These are phyloP conservation scores for Periphyllus acericola DNA, from an alignment of 2,888 invertebrate species.

Conservation along the genomic window DNA sequence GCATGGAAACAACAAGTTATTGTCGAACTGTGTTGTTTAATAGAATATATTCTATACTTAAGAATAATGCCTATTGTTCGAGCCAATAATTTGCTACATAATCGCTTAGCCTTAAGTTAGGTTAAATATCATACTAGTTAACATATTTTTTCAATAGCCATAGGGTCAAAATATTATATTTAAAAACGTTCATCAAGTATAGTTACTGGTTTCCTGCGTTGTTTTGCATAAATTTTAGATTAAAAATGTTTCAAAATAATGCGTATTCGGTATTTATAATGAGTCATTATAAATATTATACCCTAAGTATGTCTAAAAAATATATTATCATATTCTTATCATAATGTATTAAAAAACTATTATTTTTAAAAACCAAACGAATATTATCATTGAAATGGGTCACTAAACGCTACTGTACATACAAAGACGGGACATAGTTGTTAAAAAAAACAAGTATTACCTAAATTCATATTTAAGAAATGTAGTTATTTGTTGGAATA, in stretches of 20 bases:
- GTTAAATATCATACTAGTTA: background rate
- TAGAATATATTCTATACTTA: background rate
- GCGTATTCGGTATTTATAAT: background rate
- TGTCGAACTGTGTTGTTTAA: background rate
- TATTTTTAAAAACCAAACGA: background rate
- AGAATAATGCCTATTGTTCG: background rate
- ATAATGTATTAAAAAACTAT: too few species aligned
- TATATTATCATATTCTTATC: background rate
- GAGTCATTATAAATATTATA: background rate
- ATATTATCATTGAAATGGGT: background rate
- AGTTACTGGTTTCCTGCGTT: conserved; percentile 12
- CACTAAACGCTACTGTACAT: background rate
- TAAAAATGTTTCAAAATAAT: conserved; percentile 20
- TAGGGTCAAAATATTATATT: background rate
- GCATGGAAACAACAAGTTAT: background rate
- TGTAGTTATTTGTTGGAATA: background rate
- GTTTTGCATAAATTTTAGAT: conserved; percentile 32
- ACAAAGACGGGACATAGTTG: background rate
- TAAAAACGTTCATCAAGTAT: background rate
- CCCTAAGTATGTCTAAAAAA: background rate
- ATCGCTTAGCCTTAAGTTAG: background rate
- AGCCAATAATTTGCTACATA: background rate
- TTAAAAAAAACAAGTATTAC: too few species aligned
- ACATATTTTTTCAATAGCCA: conserved; percentile 18
- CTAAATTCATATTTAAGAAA: too few species aligned